phyloP scores from a whole-genome alignment of 2,888 invertebrate genomes.

The Neoaliturus tenellus region DNA sequence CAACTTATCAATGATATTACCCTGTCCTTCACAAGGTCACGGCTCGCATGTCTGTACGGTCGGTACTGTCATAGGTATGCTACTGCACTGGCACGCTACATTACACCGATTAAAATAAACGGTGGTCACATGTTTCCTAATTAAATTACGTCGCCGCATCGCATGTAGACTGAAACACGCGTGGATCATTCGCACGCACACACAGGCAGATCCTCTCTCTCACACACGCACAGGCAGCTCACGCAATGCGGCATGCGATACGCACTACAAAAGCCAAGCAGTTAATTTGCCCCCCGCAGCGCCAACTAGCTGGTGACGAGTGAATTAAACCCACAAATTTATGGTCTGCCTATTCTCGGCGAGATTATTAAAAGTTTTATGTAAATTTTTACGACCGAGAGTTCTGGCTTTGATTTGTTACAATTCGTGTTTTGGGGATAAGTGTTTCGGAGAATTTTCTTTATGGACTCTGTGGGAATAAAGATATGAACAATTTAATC shows the following conservation, averaged over 20 bases:
- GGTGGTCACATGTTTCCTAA: background rate
- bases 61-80: too few relatives aligned
- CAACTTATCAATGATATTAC: too few relatives aligned
- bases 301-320: background rate
- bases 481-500: too few relatives aligned
- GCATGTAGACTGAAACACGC: background rate
- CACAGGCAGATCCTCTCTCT: too few relatives aligned
- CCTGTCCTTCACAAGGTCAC: background rate
- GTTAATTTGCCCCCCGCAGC: background rate
- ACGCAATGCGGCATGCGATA: background rate
- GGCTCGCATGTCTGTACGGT: background rate
- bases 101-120: background rate
- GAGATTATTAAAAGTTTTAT: background rate
- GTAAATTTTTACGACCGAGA: background rate
- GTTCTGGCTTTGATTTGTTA: background rate
- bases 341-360: background rate
- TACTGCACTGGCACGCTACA: constrained; percentile 1
- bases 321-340: background rate
- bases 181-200: background rate
- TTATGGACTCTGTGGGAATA: too few relatives aligned
- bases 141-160: background rate
- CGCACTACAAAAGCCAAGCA: background rate
- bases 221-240: background rate
- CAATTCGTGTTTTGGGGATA: background rate
- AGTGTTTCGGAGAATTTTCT: background rate